Evolutionary conservation across 2,888 invertebrate species (phyloP).

Genomic region (Colletes collaris): DNA sequence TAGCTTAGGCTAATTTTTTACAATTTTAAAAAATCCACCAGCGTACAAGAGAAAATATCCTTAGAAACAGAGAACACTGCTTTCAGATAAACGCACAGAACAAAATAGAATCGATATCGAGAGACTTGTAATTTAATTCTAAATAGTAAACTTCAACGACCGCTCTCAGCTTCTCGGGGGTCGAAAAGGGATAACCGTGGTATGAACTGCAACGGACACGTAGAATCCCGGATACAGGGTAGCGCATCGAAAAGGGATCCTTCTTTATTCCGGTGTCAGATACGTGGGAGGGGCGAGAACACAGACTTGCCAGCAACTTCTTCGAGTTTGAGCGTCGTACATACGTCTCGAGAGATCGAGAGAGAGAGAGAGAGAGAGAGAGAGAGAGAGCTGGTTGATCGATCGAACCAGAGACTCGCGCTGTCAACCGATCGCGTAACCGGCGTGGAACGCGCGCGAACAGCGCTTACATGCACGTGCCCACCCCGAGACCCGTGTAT

Average conservation of each 20-base stretch:
- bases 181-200: too few relatives aligned
- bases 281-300: slow-evolving; percentile 5
- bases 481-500: slow-evolving; percentile 53
- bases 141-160: too few relatives aligned
- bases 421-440: slow-evolving; percentile 16
- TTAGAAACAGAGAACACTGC: too few relatives aligned
- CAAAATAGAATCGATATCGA: too few relatives aligned
- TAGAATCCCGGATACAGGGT: background rate
- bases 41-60: too few relatives aligned
- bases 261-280: slow-evolving; percentile 33
- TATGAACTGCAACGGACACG: background rate
- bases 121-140: too few relatives aligned
- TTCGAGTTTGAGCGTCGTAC: background rate
- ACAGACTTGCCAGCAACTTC: slow-evolving; percentile 1
- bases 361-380: background rate
- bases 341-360: background rate
- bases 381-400: slow-evolving; percentile 12
- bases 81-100: too few relatives aligned
- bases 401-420: slow-evolving; percentile 44
- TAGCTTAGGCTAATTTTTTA: too few relatives aligned
- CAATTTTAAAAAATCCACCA: too few relatives aligned
- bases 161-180: too few relatives aligned
- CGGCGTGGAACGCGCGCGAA: slow-evolving; percentile 16
- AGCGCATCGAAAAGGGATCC: slow-evolving; percentile 41
- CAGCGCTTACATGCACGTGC: slow-evolving; percentile 22